Percentiles rank a stretch among this genome's conserved stretches.
These are phyloP conservation scores for Clivina fossor DNA, from an alignment of 2,888 invertebrate genomes.

Conservation along the genomic window DNA sequence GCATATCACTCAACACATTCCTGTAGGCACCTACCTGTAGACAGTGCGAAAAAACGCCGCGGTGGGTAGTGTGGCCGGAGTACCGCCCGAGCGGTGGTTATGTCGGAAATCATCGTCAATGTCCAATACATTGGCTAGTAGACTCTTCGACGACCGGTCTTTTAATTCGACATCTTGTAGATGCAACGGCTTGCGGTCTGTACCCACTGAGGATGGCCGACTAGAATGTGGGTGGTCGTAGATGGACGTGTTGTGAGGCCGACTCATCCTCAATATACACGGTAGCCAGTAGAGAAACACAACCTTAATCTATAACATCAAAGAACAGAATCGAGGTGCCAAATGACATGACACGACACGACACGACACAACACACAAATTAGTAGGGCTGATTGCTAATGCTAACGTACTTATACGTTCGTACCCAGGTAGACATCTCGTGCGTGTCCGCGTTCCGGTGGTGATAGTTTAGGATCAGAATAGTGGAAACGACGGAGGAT, in stretches of 20 bases:
- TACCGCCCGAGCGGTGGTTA: conserved; percentile 68
- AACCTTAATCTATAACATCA: conserved; percentile 75
- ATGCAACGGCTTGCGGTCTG: conserved; percentile 52
- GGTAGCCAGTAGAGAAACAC: conserved; percentile 98
- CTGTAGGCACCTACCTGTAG: conserved; percentile 63
- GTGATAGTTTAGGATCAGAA: conserved; percentile 96
- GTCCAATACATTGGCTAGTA: conserved; percentile 94
- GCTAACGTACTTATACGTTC: too few relatives aligned
- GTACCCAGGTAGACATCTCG: conserved; percentile 96
- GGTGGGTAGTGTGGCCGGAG: conserved; percentile 59
- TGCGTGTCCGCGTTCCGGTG: conserved; percentile 96
- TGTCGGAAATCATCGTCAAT: conserved; percentile 95
- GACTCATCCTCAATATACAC: conserved; percentile 92
- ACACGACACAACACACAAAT: too few relatives aligned
- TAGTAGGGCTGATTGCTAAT: too few relatives aligned
- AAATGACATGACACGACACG: too few relatives aligned
- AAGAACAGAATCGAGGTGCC: too few relatives aligned
- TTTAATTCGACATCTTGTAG: conserved; percentile 53
- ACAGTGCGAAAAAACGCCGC: conserved; percentile 71
- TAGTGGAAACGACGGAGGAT: conserved; percentile 96
- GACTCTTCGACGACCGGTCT: conserved; percentile 83
- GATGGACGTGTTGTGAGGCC: conserved; percentile 55
- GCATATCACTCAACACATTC: not conserved
- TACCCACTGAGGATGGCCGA: conserved; percentile 54
- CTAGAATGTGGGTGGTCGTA: conserved; percentile 58